phyloP scores from a whole-genome alignment of 2,888 invertebrate species.

The Camponotus fellah region DNA sequence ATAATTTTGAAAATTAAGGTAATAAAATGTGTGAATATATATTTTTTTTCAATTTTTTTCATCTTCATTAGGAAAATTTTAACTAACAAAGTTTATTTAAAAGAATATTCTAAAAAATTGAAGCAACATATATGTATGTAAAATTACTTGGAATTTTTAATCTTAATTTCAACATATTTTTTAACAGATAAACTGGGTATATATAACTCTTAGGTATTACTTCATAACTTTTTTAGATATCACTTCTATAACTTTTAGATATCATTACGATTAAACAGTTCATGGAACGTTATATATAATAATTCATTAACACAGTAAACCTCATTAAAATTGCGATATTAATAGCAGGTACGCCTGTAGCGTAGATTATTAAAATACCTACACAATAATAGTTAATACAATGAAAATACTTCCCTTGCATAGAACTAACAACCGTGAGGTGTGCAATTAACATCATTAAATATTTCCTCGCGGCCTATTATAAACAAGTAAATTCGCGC shows the following conservation, averaged over 20 bases:
- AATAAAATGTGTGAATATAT: not conserved
- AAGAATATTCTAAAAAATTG: not conserved
- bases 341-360: not conserved
- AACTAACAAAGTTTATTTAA: not conserved
- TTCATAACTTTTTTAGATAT: too few species aligned
- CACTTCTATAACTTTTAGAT: not conserved
- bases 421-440: not conserved
- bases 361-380: constrained; percentile 18
- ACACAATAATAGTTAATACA: constrained; percentile 1
- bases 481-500: constrained; percentile 6
- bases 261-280: not conserved
- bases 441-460: constrained; percentile 14
- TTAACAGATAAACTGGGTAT: not conserved
- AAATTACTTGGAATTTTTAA: constrained; percentile 11
- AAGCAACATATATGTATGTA: too few species aligned
- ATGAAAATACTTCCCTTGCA: constrained; percentile 22
- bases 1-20: not conserved
- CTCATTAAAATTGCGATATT: not conserved
- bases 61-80: not conserved
- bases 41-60: not conserved
- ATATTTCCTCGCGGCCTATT: constrained; percentile 10
- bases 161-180: not conserved
- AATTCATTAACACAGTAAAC: not conserved
- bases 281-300: not conserved
- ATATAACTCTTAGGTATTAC: not conserved